A percentile compares a stretch with the other conserved stretches of the same genome.
Evolutionary conservation across 2,797 vertebrate species (phyloP).

Genomic region (Notolepis coatsorum): DNA sequence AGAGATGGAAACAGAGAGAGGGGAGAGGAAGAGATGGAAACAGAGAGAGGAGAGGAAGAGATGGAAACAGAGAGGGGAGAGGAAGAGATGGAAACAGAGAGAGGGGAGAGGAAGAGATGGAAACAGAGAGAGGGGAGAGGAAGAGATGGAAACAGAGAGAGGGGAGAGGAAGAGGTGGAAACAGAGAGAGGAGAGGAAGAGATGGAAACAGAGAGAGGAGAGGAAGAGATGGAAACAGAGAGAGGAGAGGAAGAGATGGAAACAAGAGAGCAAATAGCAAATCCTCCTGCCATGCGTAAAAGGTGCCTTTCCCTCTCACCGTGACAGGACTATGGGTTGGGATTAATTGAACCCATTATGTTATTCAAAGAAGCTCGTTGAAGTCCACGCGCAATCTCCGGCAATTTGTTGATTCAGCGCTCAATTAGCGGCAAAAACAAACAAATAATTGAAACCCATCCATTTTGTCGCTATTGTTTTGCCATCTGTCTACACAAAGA

Average conservation of each 20-base stretch:
- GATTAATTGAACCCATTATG: conserved; percentile 6
- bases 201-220: not conserved
- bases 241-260: too few relatives aligned
- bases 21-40: too few relatives aligned
- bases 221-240: conserved; percentile 11
- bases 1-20: conserved; percentile 16
- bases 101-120: too few relatives aligned
- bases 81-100: conserved; percentile 12
- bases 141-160: too few relatives aligned
- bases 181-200: conserved; percentile 17
- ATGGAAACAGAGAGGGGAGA: not conserved
- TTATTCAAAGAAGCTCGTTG: not conserved
- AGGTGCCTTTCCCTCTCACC: conserved; percentile 25
- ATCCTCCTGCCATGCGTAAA: conserved; percentile 45
- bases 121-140: conserved; percentile 10
- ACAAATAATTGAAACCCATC: conserved; percentile 30
- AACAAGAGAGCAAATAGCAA: conserved; percentile 17
- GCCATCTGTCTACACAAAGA: conserved; percentile 19
- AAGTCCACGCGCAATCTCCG: conserved; percentile 1
- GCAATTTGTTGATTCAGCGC: conserved; percentile 13
- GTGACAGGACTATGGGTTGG: conserved; percentile 10
- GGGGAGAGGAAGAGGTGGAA: conserved; percentile 10
- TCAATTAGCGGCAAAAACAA: conserved; percentile 23
- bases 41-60: too few relatives aligned
- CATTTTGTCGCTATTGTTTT: conserved; percentile 32